A percentile compares a stretch with the other conserved stretches of the same genome.
phyloP scores from a whole-genome alignment of 2,888 invertebrate species.

The Anaspis maculata region DNA sequence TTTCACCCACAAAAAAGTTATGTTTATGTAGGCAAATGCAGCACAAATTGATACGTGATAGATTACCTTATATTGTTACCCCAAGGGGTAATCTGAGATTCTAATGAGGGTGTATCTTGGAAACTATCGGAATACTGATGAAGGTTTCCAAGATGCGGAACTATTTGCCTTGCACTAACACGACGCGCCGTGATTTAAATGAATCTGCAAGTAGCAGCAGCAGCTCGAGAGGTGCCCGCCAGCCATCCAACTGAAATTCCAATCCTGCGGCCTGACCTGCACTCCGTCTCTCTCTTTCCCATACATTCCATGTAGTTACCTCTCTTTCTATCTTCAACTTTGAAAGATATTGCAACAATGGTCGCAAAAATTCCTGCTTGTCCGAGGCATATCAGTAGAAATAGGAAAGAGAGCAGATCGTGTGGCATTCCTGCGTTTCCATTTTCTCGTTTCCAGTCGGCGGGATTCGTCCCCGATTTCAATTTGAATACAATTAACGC shows the following conservation, averaged over 20 bases:
- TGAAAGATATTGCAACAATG: no score
- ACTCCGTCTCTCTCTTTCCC: neutral
- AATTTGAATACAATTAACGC: no score
- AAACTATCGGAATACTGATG: constrained; percentile 13
- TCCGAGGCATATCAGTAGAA: no score
- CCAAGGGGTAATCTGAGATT: constrained; percentile 11
- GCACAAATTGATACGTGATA: constrained; percentile 11
- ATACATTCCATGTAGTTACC: neutral
- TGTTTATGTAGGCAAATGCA: constrained; percentile 1
- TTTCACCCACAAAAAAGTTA: no score
- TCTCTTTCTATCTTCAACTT: no score
- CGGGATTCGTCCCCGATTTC: no score
- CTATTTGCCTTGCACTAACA: no score
- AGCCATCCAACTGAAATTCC: neutral
- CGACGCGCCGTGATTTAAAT: no score
- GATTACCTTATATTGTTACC: constrained; percentile 11
- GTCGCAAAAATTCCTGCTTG: no score
- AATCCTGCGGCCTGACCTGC: neutral
- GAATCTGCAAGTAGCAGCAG: neutral
- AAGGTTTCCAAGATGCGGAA: constrained; percentile 1
- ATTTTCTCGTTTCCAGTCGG: no score
- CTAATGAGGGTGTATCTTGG: constrained; percentile 11
- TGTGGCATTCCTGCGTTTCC: no score
- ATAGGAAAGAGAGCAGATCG: neutral
- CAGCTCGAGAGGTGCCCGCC: neutral